Evolutionary conservation across 2,113 vertebrate genomes (phyloP), one percentile per base, ranked within the genome.

Genomic region (Platysternon megacephalum): DNA sequence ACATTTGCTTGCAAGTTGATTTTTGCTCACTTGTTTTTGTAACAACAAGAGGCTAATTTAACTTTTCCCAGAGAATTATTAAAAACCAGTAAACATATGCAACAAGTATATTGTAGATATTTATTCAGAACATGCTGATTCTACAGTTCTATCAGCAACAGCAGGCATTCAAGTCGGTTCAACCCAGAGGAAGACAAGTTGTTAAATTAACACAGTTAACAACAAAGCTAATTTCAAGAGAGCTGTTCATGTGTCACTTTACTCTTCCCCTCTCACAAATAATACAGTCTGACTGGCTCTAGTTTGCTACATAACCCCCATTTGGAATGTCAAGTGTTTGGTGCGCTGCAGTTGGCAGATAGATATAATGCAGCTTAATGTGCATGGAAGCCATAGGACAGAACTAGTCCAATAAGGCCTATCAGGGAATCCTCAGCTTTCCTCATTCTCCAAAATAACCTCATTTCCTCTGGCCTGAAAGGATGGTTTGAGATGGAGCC

Each of bases 71-170:
- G 2, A 28, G 19, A 9, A 22, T 10, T 4, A 68, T 1, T 1
- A 24, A 5, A 17, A n/a, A 8, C 1, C n/a, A 4, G 79, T 10
- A 39, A 80, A 35, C 2, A 0, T 0, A 5, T 26, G 58, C 0
- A 17, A 7, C 4, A 2, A 0, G 0, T 29, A 16, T 61, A 46
- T 4, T 0, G 16, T 2, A 3, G 12, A 32, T 2, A 42, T 28
- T 1, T 16, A 2, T 17, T 78, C 74, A 44, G 79, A 5, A 14
- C 0, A 4, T 8, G 76, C 89, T 68, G 84, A 85, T 14, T 16
- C 48, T 68, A 16, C 61, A 3, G 21, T 24, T 55, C 35, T 76
- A 6, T 13, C 2, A 58, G 42, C 72, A 48, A 44, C 58, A 85
- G 35, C 85, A 26, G 61, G 61, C 5, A 46, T 78, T 44, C 0